These are phyloP conservation scores for Hirundo rustica DNA, from an alignment of 2,797 vertebrate genomes.

Conservation along the genomic window DNA sequence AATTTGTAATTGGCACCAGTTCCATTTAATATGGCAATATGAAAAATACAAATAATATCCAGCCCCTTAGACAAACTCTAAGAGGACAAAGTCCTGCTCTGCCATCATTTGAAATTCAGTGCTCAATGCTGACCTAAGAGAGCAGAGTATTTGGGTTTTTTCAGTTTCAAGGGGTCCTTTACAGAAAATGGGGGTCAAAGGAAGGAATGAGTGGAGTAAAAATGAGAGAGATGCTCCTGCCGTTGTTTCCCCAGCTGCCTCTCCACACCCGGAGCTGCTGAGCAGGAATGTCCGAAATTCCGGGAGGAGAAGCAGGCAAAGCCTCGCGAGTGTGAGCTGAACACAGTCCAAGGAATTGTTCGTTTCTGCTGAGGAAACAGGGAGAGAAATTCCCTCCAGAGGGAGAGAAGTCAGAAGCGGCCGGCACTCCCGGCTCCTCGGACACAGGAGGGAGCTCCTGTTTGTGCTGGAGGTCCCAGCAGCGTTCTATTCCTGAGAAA, in stretches of 20 bases:
- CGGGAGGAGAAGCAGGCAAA: neutral
- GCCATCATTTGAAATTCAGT: neutral
- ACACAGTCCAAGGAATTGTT: neutral
- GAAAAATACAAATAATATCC: neutral
- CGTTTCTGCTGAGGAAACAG: neutral
- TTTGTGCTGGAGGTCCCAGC: neutral
- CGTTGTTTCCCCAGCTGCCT: neutral
- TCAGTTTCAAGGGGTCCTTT: neutral
- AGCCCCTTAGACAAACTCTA: neutral
- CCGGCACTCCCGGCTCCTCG: neutral
- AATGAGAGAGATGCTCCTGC: neutral
- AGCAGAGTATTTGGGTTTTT: neutral
- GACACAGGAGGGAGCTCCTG: slow-evolving; percentile 1
- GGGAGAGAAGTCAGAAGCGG: neutral
- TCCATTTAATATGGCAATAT: neutral
- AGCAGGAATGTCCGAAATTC: neutral
- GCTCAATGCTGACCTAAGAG: neutral
- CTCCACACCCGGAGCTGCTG: neutral
- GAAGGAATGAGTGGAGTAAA: neutral
- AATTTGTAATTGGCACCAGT: neutral
- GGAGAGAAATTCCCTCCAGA: neutral
- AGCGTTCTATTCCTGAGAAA: neutral
- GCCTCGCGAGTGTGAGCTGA: accelerated
- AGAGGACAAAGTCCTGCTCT: neutral
- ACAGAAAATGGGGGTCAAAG: neutral